Evolutionary conservation across 37 sponge, comb jelly and placozoan genomes (phyloP).

Genomic region (Corticium candelabrum): DNA sequence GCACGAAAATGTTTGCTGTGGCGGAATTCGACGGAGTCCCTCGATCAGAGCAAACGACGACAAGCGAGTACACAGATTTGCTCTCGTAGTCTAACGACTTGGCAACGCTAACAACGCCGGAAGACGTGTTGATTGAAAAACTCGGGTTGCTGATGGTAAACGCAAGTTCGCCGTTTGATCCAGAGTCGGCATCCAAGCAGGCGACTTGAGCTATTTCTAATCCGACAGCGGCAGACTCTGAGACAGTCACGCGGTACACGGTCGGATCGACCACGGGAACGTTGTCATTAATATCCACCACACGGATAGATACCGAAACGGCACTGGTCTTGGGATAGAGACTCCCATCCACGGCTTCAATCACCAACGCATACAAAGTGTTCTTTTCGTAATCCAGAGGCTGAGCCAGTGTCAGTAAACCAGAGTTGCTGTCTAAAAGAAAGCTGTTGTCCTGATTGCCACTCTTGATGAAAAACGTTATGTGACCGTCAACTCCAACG

Average conservation of each 20-base stretch:
- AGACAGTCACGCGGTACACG: neutral
- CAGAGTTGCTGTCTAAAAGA: neutral
- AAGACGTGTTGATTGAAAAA: neutral
- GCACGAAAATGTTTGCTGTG: constrained; percentile 18
- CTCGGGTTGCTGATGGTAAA: constrained; percentile 2
- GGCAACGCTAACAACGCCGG: neutral
- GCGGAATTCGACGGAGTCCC: neutral
- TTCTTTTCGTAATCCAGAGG: neutral
- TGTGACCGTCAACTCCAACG: constrained; percentile 33
- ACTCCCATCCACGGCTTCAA: neutral
- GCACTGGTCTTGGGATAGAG: neutral
- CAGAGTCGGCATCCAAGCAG: neutral
- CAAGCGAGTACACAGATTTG: constrained; percentile 14
- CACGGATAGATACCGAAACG: neutral
- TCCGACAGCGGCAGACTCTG: neutral
- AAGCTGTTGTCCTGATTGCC: neutral
- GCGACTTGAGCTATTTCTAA: neutral
- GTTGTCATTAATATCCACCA: constrained; percentile 11
- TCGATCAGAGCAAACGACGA: constrained; percentile 34
- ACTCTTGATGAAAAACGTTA: neutral
- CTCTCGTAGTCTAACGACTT: constrained; percentile 15
- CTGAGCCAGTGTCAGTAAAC: neutral
- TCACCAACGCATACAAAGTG: neutral
- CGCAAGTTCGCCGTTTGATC: constrained; percentile 38
- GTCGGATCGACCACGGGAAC: neutral